Base-by-base conservation (phyloP, 2,113 vertebrate species). In the Bubalus kerabau region DNA sequence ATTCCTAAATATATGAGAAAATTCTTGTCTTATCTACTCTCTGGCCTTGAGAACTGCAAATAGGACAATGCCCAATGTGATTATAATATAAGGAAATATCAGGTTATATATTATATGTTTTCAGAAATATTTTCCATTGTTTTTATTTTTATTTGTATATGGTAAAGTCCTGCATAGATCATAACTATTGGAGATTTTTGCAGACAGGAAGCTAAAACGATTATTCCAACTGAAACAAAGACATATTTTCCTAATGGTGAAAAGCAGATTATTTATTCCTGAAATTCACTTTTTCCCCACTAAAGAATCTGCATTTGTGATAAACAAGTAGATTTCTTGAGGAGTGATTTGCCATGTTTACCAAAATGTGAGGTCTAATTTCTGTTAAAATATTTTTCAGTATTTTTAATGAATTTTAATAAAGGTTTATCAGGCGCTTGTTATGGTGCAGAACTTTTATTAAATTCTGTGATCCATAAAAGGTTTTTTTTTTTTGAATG, bases 391-490 rank as follows among this genome's bases (percentile, higher is more conserved):
- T 97, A 98, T 95, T 98, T 99, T 98, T 98, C 85, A 98, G 98
- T 98, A 98, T 98, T 99, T 98, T 99, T 98, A 99, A 99, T 99
- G 99, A 99, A 99, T 99, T 99, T 98, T 99, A 98, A 99, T 99
- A 99, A 98, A 99, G 98, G 99, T 99, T 99, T 99, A 99, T 99
- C 99, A 99, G 98, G 98, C 93, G 3, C 98, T 99, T 99, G 99
- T 99, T 99, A 99, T 99, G 98, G 98, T 98, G 98, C 98, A 99
- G 98, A 99, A 99, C 99, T 99, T 99, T 98, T 98, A 99, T 99
- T 99, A 99, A 99, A 99, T 98, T 98, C 99, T 98, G 98, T 99
- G 99, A 99, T 99, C 99, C 99, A 99, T 99, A 99, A 99, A 99
- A 99, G 96, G 95, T 97, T 98, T 99, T 99, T 76, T 74, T 67